phyloP scores from a whole-genome alignment of 2,888 invertebrate species.

The Acleris laterana region DNA sequence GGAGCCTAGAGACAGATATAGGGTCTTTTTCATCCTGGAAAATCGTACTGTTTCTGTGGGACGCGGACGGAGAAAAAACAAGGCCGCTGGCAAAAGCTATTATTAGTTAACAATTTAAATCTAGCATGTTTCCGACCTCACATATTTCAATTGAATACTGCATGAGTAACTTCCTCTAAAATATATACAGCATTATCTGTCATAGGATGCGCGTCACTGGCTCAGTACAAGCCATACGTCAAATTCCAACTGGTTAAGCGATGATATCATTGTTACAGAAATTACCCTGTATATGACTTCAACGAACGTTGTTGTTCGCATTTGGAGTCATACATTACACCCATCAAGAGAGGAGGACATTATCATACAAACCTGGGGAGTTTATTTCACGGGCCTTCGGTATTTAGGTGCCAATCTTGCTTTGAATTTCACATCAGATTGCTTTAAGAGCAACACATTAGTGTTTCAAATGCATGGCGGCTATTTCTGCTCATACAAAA shows the following conservation, averaged over 20 bases:
- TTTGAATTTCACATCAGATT: conserved; percentile 87
- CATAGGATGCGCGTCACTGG: background rate
- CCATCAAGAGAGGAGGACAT: conserved; percentile 74
- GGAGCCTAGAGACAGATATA: too few relatives aligned
- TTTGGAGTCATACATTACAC: conserved; percentile 73
- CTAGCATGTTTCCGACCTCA: too few relatives aligned
- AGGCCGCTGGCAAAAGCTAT: too few relatives aligned
- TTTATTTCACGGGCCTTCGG: conserved; percentile 92
- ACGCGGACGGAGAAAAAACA: too few relatives aligned
- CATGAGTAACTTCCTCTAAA: too few relatives aligned
- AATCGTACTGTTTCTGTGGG: too few relatives aligned
- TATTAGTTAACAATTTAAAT: too few relatives aligned
- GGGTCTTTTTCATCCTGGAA: too few relatives aligned
- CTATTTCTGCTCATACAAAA: conserved; percentile 88
- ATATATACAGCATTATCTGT: background rate
- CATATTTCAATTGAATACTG: too few relatives aligned
- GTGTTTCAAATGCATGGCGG: conserved; percentile 95
- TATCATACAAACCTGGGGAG: conserved; percentile 91
- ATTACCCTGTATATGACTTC: conserved; percentile 77
- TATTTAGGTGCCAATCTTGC: conserved; percentile 89
- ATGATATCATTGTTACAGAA: conserved; percentile 60
- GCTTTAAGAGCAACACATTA: conserved; percentile 89
- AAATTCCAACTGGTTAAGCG: conserved; percentile 10
- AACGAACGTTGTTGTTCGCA: conserved; percentile 74
- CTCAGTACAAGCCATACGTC: background rate